Evolutionary conservation across 1,140 invertebrate species (phyloP).

Genomic region (Tyrophagus putrescentiae): DNA sequence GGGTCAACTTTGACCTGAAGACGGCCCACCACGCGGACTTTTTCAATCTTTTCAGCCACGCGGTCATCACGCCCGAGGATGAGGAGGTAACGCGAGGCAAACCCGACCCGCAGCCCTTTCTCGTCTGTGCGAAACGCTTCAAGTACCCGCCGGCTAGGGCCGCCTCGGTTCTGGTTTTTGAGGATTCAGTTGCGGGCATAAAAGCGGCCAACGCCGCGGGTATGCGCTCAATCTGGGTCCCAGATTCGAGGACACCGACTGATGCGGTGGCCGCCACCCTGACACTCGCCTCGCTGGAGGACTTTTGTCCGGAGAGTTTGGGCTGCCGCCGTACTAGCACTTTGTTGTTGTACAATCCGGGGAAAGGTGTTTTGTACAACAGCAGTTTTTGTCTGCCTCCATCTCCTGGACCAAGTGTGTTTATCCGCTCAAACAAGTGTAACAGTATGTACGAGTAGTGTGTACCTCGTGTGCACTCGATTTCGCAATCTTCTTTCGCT

Average conservation of each 20-base stretch:
- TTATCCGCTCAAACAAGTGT: too few species aligned
- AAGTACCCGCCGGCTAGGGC: neutral
- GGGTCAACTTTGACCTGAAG: neutral
- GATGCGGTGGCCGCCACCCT: too few species aligned
- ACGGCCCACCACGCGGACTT: neutral
- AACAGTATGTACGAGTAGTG: too few species aligned
- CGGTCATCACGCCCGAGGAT: slow-evolving; percentile 5
- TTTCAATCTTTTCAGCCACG: slow-evolving; percentile 15
- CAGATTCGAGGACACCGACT: slow-evolving; percentile 12
- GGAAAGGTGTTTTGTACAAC: too few species aligned
- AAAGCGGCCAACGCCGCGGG: slow-evolving; percentile 15
- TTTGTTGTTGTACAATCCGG: too few species aligned
- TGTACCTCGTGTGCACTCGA: too few species aligned
- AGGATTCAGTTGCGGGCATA: slow-evolving; percentile 23
- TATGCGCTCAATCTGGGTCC: slow-evolving; percentile 22
- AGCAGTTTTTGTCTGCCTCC: too few species aligned
- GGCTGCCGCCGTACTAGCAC: slow-evolving; percentile 6
- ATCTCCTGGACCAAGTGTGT: too few species aligned
- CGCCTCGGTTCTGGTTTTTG: slow-evolving; percentile 22
- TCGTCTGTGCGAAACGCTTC: slow-evolving; percentile 19
- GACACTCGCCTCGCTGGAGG: slow-evolving; percentile 3
- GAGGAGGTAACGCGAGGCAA: slow-evolving; percentile 16
- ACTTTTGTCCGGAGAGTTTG: slow-evolving; percentile 17
- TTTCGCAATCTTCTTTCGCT: too few species aligned
- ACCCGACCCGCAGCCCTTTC: slow-evolving; percentile 23